Percentiles rank a stretch among this genome's conserved stretches.
Evolutionary conservation across 2,797 vertebrate genomes (phyloP).

Genomic region (Coccyzus lansbergi): DNA sequence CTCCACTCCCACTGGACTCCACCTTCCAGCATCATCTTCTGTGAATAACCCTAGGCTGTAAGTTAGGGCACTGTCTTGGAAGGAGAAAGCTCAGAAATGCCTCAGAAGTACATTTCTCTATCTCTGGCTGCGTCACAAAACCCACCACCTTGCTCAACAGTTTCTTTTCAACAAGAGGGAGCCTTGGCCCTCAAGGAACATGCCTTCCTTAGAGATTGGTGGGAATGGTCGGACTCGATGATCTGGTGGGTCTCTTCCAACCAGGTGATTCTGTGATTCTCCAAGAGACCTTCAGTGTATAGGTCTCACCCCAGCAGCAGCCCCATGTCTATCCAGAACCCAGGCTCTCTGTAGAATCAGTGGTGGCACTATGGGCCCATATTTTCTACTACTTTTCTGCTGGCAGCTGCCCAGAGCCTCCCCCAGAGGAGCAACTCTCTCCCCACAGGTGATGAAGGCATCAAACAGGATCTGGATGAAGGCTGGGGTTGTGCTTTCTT

Average conservation of each 20-base stretch:
- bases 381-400: neutral
- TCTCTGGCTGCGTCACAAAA: neutral
- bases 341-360: neutral
- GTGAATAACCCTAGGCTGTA: neutral
- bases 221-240: no score
- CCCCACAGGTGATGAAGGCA: rapidly evolving
- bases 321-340: neutral
- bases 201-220: no score
- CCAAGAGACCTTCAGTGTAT: neutral
- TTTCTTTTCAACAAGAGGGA: neutral
- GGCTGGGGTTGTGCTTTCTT: neutral
- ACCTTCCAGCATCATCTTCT: neutral
- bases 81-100: neutral
- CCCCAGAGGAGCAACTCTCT: neutral
- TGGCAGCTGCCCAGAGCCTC: neutral
- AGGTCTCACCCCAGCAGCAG: neutral
- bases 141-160: neutral
- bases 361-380: neutral
- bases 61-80: neutral
- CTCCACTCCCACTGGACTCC: neutral
- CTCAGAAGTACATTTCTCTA: neutral
- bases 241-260: no score
- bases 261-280: no score
- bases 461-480: rapidly evolving
- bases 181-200: neutral